Conservation (phyloP, 1,140 invertebrate genomes). For the honey bee (Apis mellifera) region DNA sequence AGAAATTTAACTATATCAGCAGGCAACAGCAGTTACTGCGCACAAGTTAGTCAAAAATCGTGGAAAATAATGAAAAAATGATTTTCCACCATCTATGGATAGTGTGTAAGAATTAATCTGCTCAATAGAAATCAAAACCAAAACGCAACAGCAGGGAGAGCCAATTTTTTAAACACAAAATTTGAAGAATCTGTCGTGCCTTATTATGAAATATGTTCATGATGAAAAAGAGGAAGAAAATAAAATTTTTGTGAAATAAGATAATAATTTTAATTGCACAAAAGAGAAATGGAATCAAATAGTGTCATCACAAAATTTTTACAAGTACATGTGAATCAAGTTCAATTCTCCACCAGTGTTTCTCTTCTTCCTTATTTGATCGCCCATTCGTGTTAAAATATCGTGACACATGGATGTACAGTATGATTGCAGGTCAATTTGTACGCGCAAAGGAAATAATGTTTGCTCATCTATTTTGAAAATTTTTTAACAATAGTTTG, state of each 20-base stretch:
- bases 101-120: conserved; percentile 17
- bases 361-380: background rate
- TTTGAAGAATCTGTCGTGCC: background rate
- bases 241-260: background rate
- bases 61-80: background rate
- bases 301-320: background rate
- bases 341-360: background rate
- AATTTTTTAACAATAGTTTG: background rate
- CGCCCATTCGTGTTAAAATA: background rate
- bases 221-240: background rate
- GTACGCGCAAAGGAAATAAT: background rate
- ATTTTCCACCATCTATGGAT: background rate
- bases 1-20: background rate
- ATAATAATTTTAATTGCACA: too few species aligned
- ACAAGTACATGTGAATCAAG: background rate
- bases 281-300: background rate
- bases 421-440: background rate
- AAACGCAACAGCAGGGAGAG: background rate
- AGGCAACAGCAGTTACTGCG: conserved; percentile 5
- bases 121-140: conserved; percentile 38
- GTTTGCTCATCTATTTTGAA: background rate
- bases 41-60: background rate
- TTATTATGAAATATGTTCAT: background rate
- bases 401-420: background rate
- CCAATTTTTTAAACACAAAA: background rate